Base-by-base conservation (phyloP, 2,888 invertebrate genomes). In the Lithophane socia region DNA sequence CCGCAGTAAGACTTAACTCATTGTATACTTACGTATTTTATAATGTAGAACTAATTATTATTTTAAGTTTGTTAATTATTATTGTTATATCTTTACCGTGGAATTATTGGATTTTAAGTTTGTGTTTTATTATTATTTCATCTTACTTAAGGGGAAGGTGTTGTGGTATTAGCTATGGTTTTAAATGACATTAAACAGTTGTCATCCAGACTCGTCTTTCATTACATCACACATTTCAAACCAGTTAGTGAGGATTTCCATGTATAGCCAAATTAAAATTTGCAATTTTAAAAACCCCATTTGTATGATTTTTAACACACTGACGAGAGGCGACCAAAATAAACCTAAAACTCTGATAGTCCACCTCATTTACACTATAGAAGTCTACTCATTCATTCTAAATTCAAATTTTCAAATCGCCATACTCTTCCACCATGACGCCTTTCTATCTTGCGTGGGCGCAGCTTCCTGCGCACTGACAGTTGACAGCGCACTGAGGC, bases 391-490 rank as follows among this genome's bases (percentile, higher is more conserved):
- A 12, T 10, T 0, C 2, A 29, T 52, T 63, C 21, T 9, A 65
- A 61, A n/a, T 54, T 58, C 10, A 5, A 58, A 52, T 79, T 49
- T 80, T 10, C 7, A 71, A 58, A 29, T 29, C 80, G 83, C 80
- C 56, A 24, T 67, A 73, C 78, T 81, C 86, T 89, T 81, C n/a
- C 71, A 74, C 52, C 79, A 61, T 82, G 63, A 44, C 68, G 56
- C 47, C 70, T 63, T 74, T 65, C 84, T 87, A 80, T 61, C 73
- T 73, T 88, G 92, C 92, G 92, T 92, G 89, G 92, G 92, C 87
- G 89, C 91, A 88, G 90, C 87, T 91, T 91, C 90, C 92, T 89
- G 84, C 84, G 83, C 75, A 74, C 83, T 90, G 91, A 91, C 92
- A 91, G 90, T 86, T 90, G 92, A 92, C 91, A 91, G 90, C 78